Base-by-base conservation (phyloP, 2,113 vertebrate species). In the Haplotaxodon microlepis region DNA sequence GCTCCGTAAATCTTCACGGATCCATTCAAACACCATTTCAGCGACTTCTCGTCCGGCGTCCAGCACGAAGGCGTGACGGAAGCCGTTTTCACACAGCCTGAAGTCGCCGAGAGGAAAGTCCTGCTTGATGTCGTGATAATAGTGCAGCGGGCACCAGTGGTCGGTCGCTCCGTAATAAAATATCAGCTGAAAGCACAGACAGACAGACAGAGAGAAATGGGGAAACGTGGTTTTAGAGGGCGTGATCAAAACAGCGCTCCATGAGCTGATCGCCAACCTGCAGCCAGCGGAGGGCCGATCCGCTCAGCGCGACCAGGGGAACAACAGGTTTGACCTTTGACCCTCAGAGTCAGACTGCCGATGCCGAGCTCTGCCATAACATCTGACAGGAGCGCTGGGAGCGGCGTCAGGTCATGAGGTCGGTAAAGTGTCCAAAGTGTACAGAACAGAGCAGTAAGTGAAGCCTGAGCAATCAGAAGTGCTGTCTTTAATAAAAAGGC, bases 91-190 rank as follows among this genome's bases (percentile, higher is more conserved):
- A 87, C 98, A 99, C 4, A 99, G 97, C 21, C 93, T 96, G 86
- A 99, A 97, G 84, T 98, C 96, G 71, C 97, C 99, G 0, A 94
- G 93, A 0, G 98, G 98, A 89, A 99, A 99, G 91, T 97, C 97
- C 93, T 91, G 96, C 90, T 97, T 98, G 83, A 99, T 97, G 88
- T 99, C 98, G 11, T 98, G 96, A 4, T 98, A 99, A 90, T 97
- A 99, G 36, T 96, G 88, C 45, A 96, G 92, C 2, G 98, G 98
- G 83, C 98, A 99, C 98, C 98, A 99, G 69, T 78, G 79, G 92
- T 99, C 98, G 47, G 81, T 84, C 2, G 95, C 92, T 29, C 99
- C 98, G 13, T 99, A 99, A 89, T 99, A 99, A 95, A 99, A 99
- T 53, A 97, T 97, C 12, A 99, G 97, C 99, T 99, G 86, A 53